A percentile compares a stretch with the other conserved stretches of the same genome.
Conservation (phyloP, 2,113 vertebrate genomes). For the Platysteira castanea region DNA sequence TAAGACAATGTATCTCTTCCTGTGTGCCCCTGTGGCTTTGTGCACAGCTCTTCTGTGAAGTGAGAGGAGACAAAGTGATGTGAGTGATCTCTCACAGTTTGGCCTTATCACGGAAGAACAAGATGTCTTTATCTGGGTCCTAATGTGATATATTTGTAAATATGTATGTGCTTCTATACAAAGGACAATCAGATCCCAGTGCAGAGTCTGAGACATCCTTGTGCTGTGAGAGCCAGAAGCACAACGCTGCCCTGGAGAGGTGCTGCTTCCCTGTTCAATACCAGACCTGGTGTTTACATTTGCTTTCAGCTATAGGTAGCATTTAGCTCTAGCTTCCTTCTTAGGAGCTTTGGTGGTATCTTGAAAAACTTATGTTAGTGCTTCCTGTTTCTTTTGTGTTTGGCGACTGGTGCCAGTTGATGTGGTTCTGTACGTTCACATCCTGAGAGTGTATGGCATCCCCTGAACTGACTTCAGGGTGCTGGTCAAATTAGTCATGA, state of each 20-base stretch:
- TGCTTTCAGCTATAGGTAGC: background rate
- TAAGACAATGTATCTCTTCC: background rate
- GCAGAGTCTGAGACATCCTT: background rate
- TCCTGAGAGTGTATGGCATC: background rate
- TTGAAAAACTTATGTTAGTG: background rate
- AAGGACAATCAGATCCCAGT: background rate
- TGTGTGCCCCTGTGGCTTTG: background rate
- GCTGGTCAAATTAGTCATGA: rapidly evolving
- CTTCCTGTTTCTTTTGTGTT: background rate
- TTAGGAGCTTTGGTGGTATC: background rate
- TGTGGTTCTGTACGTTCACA: background rate
- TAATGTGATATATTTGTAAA: background rate
- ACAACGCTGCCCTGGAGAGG: rapidly evolving
- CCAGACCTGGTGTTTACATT: background rate
- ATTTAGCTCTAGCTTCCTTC: background rate
- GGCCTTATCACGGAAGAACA: background rate
- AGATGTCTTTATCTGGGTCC: background rate
- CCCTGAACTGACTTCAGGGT: background rate
- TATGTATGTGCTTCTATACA: background rate
- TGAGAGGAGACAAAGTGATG: background rate
- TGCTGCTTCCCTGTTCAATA: background rate
- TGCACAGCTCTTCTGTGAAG: background rate
- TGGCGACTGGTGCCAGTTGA: background rate
- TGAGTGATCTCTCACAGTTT: background rate
- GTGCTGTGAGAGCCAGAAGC: background rate